Base-by-base conservation (phyloP, 92 coral and sea anemone species). In the Phenganax stokvisi region DNA sequence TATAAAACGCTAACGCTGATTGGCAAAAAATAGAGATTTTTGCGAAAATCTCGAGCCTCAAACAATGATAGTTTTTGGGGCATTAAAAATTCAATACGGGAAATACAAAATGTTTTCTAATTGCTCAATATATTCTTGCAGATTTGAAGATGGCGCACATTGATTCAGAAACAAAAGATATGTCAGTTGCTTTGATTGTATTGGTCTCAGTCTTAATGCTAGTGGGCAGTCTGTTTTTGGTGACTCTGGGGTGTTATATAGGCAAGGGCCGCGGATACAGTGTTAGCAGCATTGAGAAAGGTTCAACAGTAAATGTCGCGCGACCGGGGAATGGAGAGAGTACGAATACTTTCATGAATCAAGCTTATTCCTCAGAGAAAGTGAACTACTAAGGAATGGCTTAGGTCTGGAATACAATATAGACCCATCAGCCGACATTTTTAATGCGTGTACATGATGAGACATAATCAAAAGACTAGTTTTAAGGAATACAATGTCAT, bases 161-260 rank as follows among this genome's bases (percentile, higher is more conserved):
- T 61, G 67, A 61, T 54, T 52, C 79, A 9, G 79, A 51, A 4
- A 44, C 59, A 13, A 74, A 74, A 74, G 62, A 74, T 47, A 10
- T 74, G 28, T 74, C 79, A 12, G 28, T 74, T 0, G 79, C 79
- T 28, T 51, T 74, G 79, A 74, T 74, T 31, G 79, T 74, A 28
- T 30, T 74, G 30, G 79, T 74, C 31, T 27, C 58, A 31, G 30
- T 74, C 7, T 25, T 74, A 17, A 6, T 74, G 63, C 10, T 74
- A 3, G 12, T 74, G 15, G 79, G 79, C 12, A 56, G 31, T 7
- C 28, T 74, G 2, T 74, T 74, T 37, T 53, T 74, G 79, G 13
- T 51, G 27, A 74, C 79, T 17, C 79, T 74, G 25, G 37, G 61
- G 8, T 12, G 10, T 74, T 74, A 54, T 54, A 11, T n/a, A 1